Percentiles rank a stretch among this genome's conserved stretches.
Evolutionary conservation across 1,140 invertebrate genomes (phyloP).

Genomic region (Lysiphlebus fabarum): DNA sequence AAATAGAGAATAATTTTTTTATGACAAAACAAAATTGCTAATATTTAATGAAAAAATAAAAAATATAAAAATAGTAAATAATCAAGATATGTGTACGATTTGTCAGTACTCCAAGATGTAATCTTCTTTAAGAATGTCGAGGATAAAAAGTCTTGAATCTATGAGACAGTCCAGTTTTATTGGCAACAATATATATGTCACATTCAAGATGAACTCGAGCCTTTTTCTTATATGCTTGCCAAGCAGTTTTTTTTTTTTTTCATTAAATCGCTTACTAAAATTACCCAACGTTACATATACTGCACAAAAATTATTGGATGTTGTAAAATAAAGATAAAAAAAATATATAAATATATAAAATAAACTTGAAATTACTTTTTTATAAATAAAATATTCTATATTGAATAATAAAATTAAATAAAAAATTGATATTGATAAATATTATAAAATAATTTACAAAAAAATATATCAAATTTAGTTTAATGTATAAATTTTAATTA

Average conservation of each 20-base stretch:
- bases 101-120: constrained; percentile 16
- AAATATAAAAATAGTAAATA: neutral
- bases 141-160: constrained; percentile 17
- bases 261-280: constrained; percentile 15
- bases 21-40: too few species aligned
- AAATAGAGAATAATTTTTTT: too few species aligned
- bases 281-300: neutral
- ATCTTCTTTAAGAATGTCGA: constrained; percentile 12
- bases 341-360: too few species aligned
- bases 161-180: constrained; percentile 22
- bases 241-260: neutral
- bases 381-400: too few species aligned
- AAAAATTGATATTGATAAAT: too few species aligned
- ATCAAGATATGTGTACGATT: constrained; percentile 14
- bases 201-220: constrained; percentile 15
- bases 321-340: too few species aligned
- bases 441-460: too few species aligned
- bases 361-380: too few species aligned
- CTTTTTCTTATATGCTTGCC: neutral
- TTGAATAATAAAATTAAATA: too few species aligned
- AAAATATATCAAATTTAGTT: too few species aligned
- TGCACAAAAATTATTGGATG: too few species aligned
- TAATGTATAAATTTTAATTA: too few species aligned
- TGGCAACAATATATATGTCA: constrained; percentile 13
- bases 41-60: neutral